Conservation (phyloP, 2,113 vertebrate genomes). For the Chloropsis hardwickii region DNA sequence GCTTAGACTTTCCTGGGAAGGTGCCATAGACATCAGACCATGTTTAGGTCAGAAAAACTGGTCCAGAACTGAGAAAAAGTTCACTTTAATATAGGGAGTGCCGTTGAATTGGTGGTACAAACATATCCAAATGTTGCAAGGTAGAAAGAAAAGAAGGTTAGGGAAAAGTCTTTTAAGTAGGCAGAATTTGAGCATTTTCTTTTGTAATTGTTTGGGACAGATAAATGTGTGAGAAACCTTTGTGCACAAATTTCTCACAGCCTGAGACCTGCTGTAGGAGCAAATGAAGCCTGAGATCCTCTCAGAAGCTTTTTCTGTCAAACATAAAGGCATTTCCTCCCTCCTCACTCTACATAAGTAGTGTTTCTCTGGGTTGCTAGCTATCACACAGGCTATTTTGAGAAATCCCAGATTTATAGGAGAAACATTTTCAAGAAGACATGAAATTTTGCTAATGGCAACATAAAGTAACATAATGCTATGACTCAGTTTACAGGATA, state of each 20-base stretch:
- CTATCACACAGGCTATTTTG: neutral
- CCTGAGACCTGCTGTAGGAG: neutral
- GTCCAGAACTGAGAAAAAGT: neutral
- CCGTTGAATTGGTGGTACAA: neutral
- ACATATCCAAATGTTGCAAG: fast-evolving
- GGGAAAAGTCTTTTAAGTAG: neutral
- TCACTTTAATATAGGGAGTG: neutral
- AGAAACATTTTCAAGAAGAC: slow-evolving; percentile 1
- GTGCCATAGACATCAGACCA: neutral
- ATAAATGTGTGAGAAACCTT: neutral
- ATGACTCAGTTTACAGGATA: slow-evolving; percentile 49
- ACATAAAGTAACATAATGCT: slow-evolving; percentile 22
- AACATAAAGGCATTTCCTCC: neutral
- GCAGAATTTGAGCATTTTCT: neutral
- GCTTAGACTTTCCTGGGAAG: neutral
- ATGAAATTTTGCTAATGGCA: slow-evolving; percentile 16
- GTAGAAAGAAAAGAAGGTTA: neutral
- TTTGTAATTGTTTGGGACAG: neutral
- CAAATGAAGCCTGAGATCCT: neutral
- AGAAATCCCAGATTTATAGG: neutral
- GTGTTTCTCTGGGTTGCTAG: neutral
- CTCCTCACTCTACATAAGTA: neutral
- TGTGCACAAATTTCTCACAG: neutral
- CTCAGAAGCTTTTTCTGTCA: neutral
- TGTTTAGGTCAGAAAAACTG: neutral